Base-by-base conservation (phyloP, 2,797 vertebrate genomes). In the Rhinogobio ventralis region DNA sequence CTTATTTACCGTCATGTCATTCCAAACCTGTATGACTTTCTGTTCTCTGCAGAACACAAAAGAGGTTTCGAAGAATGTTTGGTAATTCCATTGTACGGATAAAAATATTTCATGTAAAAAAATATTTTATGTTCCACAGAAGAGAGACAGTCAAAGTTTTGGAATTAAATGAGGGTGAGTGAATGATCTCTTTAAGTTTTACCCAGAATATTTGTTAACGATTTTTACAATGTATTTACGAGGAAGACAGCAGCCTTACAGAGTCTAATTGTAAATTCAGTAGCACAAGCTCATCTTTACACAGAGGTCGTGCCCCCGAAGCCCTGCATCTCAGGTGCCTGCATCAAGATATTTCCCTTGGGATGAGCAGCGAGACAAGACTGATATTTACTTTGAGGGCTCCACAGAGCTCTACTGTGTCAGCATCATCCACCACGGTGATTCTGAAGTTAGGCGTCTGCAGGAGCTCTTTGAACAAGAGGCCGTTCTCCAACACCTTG, bases 401-500 rank as follows among this genome's bases (percentile, higher is more conserved):
- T 55, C 97, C 97, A 86, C 97, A 98, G 9, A 98, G 94, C 89
- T 98, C 97, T 79, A 98, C 97, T 0, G 97, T 97, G 88, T 98
- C 97, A 0, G 96, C 97, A 62, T 98, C 97, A 0, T 96, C 95
- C 9, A 98, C 97, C 42, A 98, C 97, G 0, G 96, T 97, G 88
- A 98, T 97, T 74, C 97, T 93, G 89, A 98, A 98, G 91, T 97
- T 97, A 9, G 96, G 96, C 4, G 96, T 98, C 91, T 97, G 97
- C 86, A 98, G 91, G 76, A 98, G 96, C 81, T 98, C 96, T 90
- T 98, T 98, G 92, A 98, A 98, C 83, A 98, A 93, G 78, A 95
- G 91, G 36, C 97, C 97, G 0, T 98, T 96, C 89, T 96, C 94
- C 89, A 96, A 86, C 30, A 96, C 82, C 93, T 95, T 97, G 89